These are phyloP conservation scores for Chaetodon trifasciatus DNA, from an alignment of 2,797 vertebrate species.

Conservation along the genomic window DNA sequence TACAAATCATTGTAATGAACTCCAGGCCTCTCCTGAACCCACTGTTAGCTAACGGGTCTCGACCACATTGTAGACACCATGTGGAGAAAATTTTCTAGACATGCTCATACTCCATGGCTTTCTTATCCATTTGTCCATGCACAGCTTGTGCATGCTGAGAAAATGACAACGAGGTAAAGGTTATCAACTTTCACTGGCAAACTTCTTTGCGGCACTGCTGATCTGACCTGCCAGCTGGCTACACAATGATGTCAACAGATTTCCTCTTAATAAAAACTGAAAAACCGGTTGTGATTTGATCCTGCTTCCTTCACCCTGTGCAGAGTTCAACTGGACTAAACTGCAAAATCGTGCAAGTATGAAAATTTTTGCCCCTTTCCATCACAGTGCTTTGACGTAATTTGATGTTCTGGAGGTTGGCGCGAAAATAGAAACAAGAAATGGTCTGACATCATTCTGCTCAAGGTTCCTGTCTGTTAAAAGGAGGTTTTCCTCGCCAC, in stretches of 20 bases:
- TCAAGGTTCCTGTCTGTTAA: too few relatives aligned
- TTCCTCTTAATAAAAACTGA: background rate
- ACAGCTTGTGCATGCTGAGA: background rate
- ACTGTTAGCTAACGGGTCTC: background rate
- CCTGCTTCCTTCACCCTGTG: background rate
- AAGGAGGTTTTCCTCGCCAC: too few relatives aligned
- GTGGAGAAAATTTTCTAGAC: background rate
- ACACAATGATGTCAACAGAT: background rate
- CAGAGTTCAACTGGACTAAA: background rate
- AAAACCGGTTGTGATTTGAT: background rate
- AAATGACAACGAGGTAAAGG: background rate
- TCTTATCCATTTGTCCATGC: background rate
- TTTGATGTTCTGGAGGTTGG: too few relatives aligned
- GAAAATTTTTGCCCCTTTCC: too few relatives aligned
- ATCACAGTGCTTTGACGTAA: too few relatives aligned
- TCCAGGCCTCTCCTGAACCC: constrained; percentile 1
- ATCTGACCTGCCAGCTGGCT: background rate
- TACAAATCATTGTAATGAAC: constrained; percentile 2
- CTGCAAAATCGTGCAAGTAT: background rate
- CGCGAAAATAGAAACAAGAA: too few relatives aligned
- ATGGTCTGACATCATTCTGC: too few relatives aligned
- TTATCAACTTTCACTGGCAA: background rate
- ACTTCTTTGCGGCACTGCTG: background rate
- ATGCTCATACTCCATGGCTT: background rate
- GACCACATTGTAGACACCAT: background rate